Base-by-base conservation (phyloP, 92 coral and sea anemone genomes). In the Metridium senile region DNA sequence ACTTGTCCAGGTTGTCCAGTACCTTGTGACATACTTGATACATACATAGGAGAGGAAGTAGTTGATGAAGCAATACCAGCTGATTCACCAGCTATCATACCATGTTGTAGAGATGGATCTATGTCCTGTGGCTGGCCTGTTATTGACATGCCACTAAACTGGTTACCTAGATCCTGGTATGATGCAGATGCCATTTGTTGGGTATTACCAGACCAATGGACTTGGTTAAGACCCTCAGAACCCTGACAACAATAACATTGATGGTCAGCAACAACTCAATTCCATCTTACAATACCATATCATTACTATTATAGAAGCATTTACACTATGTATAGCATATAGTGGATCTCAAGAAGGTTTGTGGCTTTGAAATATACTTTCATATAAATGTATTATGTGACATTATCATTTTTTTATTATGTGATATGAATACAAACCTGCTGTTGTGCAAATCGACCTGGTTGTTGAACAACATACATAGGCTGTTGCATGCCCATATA, bases 401-500 rank as follows among this genome's bases (percentile, higher is more conserved):
- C n/a, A n/a, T n/a, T n/a, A n/a, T n/a, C n/a, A n/a, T n/a, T n/a
- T n/a, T n/a, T n/a, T n/a, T n/a, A n/a, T n/a, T n/a, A n/a, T n/a
- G n/a, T n/a, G n/a, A n/a, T n/a, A n/a, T n/a, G n/a, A n/a, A n/a
- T n/a, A n/a, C n/a, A n/a, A n/a, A 83, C 87, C 78, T 88, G 97
- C 32, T 84, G 97, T 67, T 81, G 97, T 1, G 49, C 8, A 39
- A 4, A 73, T 69, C 93, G 84, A 11, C 79, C 83, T 17, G 79
- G 82, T 43, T 90, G 85, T 22, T 83, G 90, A 74, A 91, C 70
- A n/a, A 91, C 86, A 72, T 88, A 91, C 74, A 91, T 45, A 28
- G 93, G 97, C 46, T 89, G 97, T n/a, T 84, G 90, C 53, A 85
- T 56, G 81, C 90, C 89, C 57, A 90, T 77, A 80, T 91, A 88